Conservation (phyloP, 1,140 invertebrate genomes). For the Bombus sibiricus region DNA sequence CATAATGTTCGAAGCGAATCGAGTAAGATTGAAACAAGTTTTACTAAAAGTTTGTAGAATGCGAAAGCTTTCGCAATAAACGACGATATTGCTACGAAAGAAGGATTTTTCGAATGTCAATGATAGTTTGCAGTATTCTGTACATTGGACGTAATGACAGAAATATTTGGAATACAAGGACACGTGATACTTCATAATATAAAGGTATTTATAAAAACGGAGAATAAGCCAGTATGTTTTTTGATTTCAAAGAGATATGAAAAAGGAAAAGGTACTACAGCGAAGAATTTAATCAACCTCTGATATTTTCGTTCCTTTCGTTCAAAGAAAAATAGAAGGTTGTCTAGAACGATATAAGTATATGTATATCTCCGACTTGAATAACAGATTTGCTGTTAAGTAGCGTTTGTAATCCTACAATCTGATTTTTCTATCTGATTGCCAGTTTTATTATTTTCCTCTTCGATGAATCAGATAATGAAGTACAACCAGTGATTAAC, state of each 20-base stretch:
- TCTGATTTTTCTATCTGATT: not conserved
- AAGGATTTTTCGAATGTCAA: not conserved
- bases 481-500: not conserved
- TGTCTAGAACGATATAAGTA: not conserved
- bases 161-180: not conserved
- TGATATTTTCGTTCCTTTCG: not conserved
- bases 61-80: too few relatives aligned
- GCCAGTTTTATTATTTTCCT: not conserved
- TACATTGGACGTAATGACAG: too few relatives aligned
- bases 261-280: too few relatives aligned
- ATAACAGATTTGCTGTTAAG: not conserved
- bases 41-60: not conserved
- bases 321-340: not conserved
- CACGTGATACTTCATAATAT: not conserved
- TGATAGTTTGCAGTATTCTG: not conserved
- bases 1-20: not conserved
- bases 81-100: not conserved
- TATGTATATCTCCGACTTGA: not conserved
- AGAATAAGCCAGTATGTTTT: too few relatives aligned
- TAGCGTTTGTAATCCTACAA: not conserved
- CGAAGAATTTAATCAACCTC: too few relatives aligned
- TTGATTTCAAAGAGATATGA: too few relatives aligned
- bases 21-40: not conserved
- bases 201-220: too few relatives aligned
- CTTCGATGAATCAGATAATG: not conserved